Conservation (phyloP, 2,797 vertebrate species). For the Bryconaethiops microstoma region DNA sequence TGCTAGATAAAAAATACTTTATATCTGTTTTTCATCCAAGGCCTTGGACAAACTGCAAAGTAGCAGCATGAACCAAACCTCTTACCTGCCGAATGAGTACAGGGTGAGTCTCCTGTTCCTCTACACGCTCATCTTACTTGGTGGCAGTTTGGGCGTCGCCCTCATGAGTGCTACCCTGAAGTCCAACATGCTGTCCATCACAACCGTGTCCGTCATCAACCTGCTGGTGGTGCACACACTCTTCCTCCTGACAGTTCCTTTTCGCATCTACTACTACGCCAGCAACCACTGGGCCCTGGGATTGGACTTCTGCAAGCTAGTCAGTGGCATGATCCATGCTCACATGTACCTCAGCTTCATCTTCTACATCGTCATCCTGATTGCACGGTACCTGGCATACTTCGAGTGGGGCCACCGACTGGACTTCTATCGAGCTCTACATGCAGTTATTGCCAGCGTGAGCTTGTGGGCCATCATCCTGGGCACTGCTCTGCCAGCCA, state of each 20-base stretch:
- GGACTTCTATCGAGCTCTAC: conserved; percentile 61
- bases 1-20: not conserved
- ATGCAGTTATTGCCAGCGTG: conserved; percentile 54
- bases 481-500: conserved; percentile 55
- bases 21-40: not conserved
- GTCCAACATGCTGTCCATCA: conserved; percentile 66
- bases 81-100: not conserved
- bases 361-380: conserved; percentile 71
- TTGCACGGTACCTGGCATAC: conserved; percentile 59
- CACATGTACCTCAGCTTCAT: conserved; percentile 76
- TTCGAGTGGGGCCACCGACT: conserved; percentile 55
- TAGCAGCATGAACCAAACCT: conserved; percentile 6
- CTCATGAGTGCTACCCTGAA: conserved; percentile 66
- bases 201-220: conserved; percentile 65
- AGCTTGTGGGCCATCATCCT: conserved; percentile 67
- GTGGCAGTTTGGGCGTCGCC: conserved; percentile 61
- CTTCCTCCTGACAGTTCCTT: conserved; percentile 75
- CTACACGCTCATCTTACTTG: conserved; percentile 65
- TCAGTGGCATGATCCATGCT: conserved; percentile 67
- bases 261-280: conserved; percentile 74
- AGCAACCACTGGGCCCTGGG: conserved; percentile 63
- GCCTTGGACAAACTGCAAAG: not conserved
- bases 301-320: conserved; percentile 61
- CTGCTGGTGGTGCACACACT: conserved; percentile 72
- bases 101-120: conserved; percentile 48